These are phyloP conservation scores for Sebastes minor DNA, from an alignment of 2,797 vertebrate species.

Conservation along the genomic window DNA sequence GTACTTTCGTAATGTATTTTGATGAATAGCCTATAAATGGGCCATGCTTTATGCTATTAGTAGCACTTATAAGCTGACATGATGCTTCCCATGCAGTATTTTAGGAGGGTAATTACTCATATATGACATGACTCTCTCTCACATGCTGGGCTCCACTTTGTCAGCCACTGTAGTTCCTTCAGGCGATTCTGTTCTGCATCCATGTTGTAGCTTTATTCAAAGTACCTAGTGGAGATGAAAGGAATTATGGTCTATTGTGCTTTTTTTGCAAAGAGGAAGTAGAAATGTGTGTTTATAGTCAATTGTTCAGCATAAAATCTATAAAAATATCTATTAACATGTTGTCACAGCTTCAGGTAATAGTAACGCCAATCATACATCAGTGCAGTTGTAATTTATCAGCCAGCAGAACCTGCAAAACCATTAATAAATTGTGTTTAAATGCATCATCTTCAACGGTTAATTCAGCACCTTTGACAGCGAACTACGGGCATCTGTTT, in stretches of 20 bases:
- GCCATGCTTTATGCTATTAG: neutral
- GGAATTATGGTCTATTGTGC: neutral
- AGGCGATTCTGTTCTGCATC: neutral
- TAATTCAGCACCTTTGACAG: neutral
- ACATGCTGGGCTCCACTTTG: neutral
- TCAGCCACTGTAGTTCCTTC: neutral
- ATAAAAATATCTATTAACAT: neutral
- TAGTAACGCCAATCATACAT: neutral
- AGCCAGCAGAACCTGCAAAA: neutral
- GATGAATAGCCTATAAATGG: neutral
- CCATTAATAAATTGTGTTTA: neutral
- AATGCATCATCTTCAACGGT: neutral
- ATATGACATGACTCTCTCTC: slow-evolving; percentile 8
- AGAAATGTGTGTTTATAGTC: neutral
- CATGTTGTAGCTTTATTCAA: neutral
- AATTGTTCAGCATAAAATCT: neutral
- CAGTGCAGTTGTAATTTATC: neutral
- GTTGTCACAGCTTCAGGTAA: neutral
- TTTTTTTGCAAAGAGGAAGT: neutral
- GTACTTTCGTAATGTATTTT: neutral
- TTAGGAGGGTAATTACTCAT: slow-evolving; percentile 2
- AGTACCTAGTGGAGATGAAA: neutral
- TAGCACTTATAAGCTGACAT: neutral
- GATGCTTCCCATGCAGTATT: neutral
- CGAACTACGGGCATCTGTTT: neutral